A percentile compares a stretch with the other conserved stretches of the same genome.
phyloP scores from a whole-genome alignment of 2,888 invertebrate genomes.

The Amphimallon solstitiale region DNA sequence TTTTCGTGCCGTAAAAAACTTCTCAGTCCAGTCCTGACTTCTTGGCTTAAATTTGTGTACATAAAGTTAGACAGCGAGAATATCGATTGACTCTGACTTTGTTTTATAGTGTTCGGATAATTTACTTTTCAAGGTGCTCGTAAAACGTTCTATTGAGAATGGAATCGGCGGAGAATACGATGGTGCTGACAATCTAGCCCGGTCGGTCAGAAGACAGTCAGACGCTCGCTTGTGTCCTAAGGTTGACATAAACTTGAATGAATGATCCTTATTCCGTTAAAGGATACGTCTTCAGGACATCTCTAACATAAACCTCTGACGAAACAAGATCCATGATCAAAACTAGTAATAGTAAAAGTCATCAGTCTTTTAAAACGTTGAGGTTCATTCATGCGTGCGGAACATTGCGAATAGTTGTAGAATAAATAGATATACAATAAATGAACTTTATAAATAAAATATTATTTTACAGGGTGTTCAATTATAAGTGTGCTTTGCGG shows the following conservation, averaged over 20 bases:
- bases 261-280: conserved; percentile 43
- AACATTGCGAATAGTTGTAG: no score
- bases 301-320: conserved; percentile 36
- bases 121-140: conserved; percentile 53
- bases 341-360: conserved; percentile 16
- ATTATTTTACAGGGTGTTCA: no score
- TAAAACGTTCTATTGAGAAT: conserved; percentile 50
- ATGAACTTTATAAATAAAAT: no score
- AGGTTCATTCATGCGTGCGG: no score
- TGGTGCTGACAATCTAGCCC: conserved; percentile 45
- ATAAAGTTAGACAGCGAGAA: conserved; percentile 44
- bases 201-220: conserved; percentile 41
- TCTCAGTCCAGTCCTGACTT: no score
- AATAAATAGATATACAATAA: no score
- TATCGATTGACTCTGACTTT: conserved; percentile 49
- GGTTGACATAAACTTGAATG: conserved; percentile 44
- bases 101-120: conserved; percentile 52
- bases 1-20: no score
- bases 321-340: conserved; percentile 36
- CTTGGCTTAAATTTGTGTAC: conserved; percentile 41
- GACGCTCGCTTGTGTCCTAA: conserved; percentile 36
- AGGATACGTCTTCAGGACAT: conserved; percentile 35
- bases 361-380: conserved; percentile 3
- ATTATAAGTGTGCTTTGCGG: no score
- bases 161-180: no score